A percentile compares a stretch with the other conserved stretches of the same genome.
Conservation (phyloP, 2,113 vertebrate species). For the Melanerpes aurifrons region DNA sequence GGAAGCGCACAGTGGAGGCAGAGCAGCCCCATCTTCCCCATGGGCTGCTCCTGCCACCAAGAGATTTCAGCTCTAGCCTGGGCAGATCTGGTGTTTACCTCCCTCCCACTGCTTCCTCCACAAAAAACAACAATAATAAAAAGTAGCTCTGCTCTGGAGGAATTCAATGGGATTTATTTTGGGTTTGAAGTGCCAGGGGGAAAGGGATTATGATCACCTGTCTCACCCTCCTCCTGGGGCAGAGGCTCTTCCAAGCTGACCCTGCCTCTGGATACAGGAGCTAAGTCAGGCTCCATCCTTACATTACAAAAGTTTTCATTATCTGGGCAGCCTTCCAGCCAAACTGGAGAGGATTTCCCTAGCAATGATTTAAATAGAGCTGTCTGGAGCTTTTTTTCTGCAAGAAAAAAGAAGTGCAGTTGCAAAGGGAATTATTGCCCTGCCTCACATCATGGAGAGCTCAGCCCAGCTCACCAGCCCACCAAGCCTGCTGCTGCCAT, state of each 20-base stretch:
- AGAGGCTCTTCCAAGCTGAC: conserved; percentile 29
- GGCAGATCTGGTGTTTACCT: conserved; percentile 44
- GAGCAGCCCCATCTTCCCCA: background rate
- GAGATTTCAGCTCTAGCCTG: background rate
- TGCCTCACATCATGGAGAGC: accelerated
- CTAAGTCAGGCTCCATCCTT: conserved; percentile 3
- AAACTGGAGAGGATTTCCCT: conserved; percentile 28
- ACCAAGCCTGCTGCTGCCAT: background rate
- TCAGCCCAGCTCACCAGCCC: background rate
- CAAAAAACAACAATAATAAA: background rate
- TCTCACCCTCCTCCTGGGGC: background rate
- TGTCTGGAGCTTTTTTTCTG: conserved; percentile 16
- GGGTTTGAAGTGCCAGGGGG: background rate
- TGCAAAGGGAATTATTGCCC: conserved; percentile 4
- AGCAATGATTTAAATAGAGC: conserved; percentile 37
- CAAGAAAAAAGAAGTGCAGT: conserved; percentile 2
- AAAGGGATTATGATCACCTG: conserved; percentile 45
- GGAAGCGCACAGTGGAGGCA: background rate
- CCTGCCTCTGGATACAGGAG: conserved; percentile 40
- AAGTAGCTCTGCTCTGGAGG: background rate
- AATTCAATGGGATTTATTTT: conserved; percentile 2
- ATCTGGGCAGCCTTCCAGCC: conserved; percentile 38
- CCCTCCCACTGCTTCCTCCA: conserved; percentile 43
- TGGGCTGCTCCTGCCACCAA: background rate
- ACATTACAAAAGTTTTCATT: conserved; percentile 59